Conservation (phyloP, 2,113 vertebrate species). For the Riparia riparia region DNA sequence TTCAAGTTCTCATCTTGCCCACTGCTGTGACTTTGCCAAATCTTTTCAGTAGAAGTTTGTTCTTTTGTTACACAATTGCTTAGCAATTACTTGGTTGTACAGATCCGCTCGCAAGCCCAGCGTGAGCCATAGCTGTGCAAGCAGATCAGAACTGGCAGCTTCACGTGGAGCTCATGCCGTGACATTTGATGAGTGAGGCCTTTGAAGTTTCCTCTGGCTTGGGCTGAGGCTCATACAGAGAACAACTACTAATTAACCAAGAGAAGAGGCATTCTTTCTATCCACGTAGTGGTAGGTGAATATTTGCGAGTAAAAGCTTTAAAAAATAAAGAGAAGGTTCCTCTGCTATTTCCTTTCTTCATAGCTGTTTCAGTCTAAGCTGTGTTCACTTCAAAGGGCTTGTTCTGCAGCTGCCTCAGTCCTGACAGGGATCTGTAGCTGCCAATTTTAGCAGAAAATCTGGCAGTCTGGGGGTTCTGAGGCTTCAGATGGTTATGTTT, state of each 20-base stretch:
- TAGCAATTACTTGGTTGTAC: neutral
- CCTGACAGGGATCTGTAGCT: slow-evolving; percentile 1
- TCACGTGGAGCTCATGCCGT: neutral
- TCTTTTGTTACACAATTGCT: neutral
- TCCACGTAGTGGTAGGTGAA: neutral
- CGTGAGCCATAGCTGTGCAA: neutral
- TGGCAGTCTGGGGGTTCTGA: neutral
- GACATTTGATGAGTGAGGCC: neutral
- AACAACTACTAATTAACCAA: slow-evolving; percentile 31
- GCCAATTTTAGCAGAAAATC: slow-evolving; percentile 20
- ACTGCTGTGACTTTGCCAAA: slow-evolving; percentile 22
- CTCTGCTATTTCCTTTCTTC: neutral
- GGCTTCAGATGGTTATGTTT: neutral
- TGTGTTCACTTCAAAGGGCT: slow-evolving; percentile 9
- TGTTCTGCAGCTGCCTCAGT: neutral
- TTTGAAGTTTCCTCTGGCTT: slow-evolving; percentile 38
- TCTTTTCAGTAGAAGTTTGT: neutral
- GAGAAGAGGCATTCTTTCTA: neutral
- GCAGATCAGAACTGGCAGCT: neutral
- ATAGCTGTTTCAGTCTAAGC: neutral
- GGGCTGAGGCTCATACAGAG: neutral
- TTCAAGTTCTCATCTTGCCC: neutral
- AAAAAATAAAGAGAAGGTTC: neutral
- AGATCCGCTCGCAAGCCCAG: neutral
- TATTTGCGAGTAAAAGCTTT: neutral